Conservation (phyloP, 2,888 invertebrate genomes). For the Dryobota labecula region DNA sequence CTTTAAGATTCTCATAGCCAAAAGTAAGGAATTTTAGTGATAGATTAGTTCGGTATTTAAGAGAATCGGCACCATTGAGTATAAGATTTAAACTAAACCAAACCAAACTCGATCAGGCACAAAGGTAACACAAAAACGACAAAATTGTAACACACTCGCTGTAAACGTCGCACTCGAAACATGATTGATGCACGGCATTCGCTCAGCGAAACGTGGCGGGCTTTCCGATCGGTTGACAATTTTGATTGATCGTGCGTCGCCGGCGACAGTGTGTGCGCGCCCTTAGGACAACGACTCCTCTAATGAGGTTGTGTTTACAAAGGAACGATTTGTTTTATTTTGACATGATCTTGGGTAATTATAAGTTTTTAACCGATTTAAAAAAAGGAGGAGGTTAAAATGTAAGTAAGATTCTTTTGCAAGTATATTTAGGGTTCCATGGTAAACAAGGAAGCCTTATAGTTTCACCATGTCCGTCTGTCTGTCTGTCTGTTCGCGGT, state of each 20-base stretch:
- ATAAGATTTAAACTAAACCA: constrained; percentile 22
- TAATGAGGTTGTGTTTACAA: constrained; percentile 77
- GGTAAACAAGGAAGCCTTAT: too few species aligned
- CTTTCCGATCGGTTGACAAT: constrained; percentile 89
- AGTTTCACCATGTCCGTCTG: too few species aligned
- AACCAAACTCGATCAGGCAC: constrained; percentile 43
- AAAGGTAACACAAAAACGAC: constrained; percentile 59
- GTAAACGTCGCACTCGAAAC: constrained; percentile 71
- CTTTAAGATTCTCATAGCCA: too few species aligned
- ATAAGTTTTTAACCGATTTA: too few species aligned
- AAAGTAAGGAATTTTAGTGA: too few species aligned
- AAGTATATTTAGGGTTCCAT: too few species aligned
- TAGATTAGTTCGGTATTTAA: too few species aligned
- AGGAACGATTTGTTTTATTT: constrained; percentile 66
- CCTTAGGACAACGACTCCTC: constrained; percentile 64
- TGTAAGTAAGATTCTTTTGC: too few species aligned
- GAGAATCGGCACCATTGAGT: too few species aligned
- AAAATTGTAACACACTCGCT: constrained; percentile 67
- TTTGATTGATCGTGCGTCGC: constrained; percentile 85
- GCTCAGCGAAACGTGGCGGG: constrained; percentile 80
- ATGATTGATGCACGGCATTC: constrained; percentile 86
- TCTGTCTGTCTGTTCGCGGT: too few species aligned
- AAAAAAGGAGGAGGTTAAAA: too few species aligned
- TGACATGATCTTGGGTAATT: constrained; percentile 12
- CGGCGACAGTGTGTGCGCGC: constrained; percentile 65